phyloP scores from a whole-genome alignment of 2,888 invertebrate genomes.

The Alloscopus bannaensis region DNA sequence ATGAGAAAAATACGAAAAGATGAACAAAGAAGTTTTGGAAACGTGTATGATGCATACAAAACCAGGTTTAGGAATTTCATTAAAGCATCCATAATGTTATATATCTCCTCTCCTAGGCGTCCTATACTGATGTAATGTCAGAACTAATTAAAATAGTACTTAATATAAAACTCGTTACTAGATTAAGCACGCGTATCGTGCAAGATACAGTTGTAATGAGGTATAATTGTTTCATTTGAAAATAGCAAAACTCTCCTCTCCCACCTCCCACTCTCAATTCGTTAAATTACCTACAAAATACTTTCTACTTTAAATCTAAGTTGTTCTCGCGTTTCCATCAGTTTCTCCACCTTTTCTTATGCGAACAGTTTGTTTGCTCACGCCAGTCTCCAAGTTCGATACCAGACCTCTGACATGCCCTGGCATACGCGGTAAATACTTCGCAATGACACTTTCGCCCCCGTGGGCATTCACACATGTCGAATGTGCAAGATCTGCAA shows the following conservation, averaged over 20 bases:
- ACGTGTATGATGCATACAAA: background rate
- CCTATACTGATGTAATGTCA: no score
- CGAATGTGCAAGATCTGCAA: conserved; percentile 85
- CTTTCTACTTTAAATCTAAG: background rate
- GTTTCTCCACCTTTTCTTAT: conserved; percentile 70
- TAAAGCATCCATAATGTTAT: conserved; percentile 25
- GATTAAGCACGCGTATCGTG: background rate
- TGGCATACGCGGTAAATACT: conserved; percentile 90
- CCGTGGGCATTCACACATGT: conserved; percentile 91
- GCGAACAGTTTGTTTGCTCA: conserved; percentile 80
- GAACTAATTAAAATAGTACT: no score
- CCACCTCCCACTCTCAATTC: no score
- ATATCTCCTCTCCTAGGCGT: no score
- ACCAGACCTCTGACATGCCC: conserved; percentile 88
- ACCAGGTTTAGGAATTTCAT: conserved; percentile 8
- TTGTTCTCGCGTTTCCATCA: no score
- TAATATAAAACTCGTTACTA: no score
- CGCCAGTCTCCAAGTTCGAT: conserved; percentile 84
- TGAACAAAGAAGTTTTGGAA: conserved; percentile 14
- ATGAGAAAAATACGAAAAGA: conserved; percentile 13
- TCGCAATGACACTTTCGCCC: conserved; percentile 89
- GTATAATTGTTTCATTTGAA: conserved; percentile 21
- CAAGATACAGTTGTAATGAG: conserved; percentile 15
- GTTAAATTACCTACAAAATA: background rate
- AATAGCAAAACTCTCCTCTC: background rate